Evolutionary conservation across 1,140 invertebrate genomes (phyloP), one percentile per base, ranked within the genome.

Genomic region (Meloidogyne chitwoodi): DNA sequence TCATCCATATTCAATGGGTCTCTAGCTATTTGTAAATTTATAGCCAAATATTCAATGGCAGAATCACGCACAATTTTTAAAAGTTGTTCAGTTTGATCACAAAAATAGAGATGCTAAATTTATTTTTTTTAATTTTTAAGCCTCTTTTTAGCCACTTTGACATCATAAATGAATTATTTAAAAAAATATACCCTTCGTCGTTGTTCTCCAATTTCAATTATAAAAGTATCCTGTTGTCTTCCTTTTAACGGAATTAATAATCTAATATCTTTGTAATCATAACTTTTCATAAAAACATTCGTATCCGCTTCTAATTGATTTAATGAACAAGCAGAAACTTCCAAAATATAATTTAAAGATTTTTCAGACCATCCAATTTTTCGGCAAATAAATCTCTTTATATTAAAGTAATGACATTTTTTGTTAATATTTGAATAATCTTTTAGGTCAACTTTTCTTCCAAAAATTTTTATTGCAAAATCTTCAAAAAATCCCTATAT

Each of bases 231-330:
- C 29, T 89, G 89, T 79, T 87, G 88, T 22, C 63, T 63, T 63
- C 71, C 71, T 73, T n/a, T 73, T 44, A 69, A 34, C 0, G 48
- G 61, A 31, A 76, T 76, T 98, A 99, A 79, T 92, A 93, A 56
- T 93, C 92, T 69, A 22, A 95, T 72, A 56, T 70, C 64, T 27
- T 86, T 75, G 56, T 83, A 78, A 19, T 31, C 31, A 63, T 84
- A 84, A 27, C 29, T 68, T 62, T 83, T 38, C 79, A 85, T 0
- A 56, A 85, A 84, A 79, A 91, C 90, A 82, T 92, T 92, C 14
- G 92, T 93, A 5, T 92, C 91, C 65, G 93, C 91, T 88, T 97
- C 93, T 48, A 95, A 88, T 88, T 98, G 95, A 87, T 96, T 92
- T 27, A 98, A 87, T 68, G 93, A 93, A 85, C 92, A 93, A 11